These are phyloP conservation scores for Brenthis hecate DNA, from an alignment of 2,888 invertebrate genomes.

Conservation along the genomic window DNA sequence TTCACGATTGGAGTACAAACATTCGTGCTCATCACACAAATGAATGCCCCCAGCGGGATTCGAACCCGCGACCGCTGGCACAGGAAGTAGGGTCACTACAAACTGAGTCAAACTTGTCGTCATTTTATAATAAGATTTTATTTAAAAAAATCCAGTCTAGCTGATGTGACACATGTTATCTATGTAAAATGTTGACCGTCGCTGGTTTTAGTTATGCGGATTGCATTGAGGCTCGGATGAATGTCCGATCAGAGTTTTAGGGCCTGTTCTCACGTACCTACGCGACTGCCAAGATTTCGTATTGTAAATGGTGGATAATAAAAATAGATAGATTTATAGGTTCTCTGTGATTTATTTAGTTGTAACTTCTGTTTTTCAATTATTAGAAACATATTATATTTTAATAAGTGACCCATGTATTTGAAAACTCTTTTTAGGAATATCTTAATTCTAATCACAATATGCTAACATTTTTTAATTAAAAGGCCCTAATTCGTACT, in stretches of 20 bases:
- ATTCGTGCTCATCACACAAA: too few relatives aligned
- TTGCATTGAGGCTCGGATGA: constrained; percentile 57
- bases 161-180: neutral
- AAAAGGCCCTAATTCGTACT: too few relatives aligned
- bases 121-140: too few relatives aligned
- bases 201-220: constrained; percentile 51
- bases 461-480: too few relatives aligned
- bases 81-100: too few relatives aligned
- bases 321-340: neutral
- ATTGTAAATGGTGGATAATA: neutral
- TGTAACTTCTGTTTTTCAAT: neutral
- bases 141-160: too few relatives aligned
- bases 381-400: neutral
- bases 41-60: too few relatives aligned
- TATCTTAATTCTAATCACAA: too few relatives aligned
- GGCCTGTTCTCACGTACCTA: constrained; percentile 17
- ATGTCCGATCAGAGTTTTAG: constrained; percentile 45
- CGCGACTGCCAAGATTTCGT: neutral
- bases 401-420: neutral
- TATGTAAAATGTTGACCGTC: constrained; percentile 5
- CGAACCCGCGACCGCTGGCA: too few relatives aligned
- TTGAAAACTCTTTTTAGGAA: too few relatives aligned
- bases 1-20: too few relatives aligned
- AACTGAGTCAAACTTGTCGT: too few relatives aligned
- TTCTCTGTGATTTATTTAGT: neutral